A percentile compares a stretch with the other conserved stretches of the same genome.
These are phyloP conservation scores for Epinephelus awoara DNA, from an alignment of 2,797 vertebrate species.

Conservation along the genomic window DNA sequence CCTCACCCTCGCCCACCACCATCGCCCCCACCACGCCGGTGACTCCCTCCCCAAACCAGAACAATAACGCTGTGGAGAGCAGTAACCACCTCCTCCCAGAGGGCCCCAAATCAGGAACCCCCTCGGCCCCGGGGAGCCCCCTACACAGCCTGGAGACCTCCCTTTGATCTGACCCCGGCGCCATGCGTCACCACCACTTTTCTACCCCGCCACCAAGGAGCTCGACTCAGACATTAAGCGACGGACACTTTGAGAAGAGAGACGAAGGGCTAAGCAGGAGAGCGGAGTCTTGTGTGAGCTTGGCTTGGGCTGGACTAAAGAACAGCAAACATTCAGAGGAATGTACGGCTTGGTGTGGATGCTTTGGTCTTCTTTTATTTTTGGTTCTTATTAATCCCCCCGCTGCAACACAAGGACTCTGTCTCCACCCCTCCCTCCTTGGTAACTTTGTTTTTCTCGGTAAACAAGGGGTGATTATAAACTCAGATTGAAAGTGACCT, in stretches of 20 bases:
- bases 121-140: conserved; percentile 95
- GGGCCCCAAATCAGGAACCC: conserved; percentile 94
- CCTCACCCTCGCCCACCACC: conserved; percentile 72
- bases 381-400: conserved; percentile 74
- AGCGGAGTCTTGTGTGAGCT: conserved; percentile 80
- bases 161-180: conserved; percentile 90
- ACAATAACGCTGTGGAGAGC: conserved; percentile 99
- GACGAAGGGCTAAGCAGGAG: conserved; percentile 47
- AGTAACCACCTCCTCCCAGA: conserved; percentile 95
- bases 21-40: conserved; percentile 83
- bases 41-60: conserved; percentile 95
- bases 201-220: conserved; percentile 70
- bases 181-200: conserved; percentile 64
- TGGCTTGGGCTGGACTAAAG: conserved; percentile 87
- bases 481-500: conserved; percentile 94
- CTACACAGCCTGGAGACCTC: conserved; percentile 99
- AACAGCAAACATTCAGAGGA: conserved; percentile 94
- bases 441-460: conserved; percentile 81
- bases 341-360: conserved; percentile 93
- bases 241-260: conserved; percentile 55
- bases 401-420: conserved; percentile 81
- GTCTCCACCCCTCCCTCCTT: conserved; percentile 81
- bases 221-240: conserved; percentile 58
- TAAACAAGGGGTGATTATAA: conserved; percentile 89
- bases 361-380: conserved; percentile 87